Conservation (phyloP, 2,888 invertebrate species). For the Scaptomyza flava region DNA sequence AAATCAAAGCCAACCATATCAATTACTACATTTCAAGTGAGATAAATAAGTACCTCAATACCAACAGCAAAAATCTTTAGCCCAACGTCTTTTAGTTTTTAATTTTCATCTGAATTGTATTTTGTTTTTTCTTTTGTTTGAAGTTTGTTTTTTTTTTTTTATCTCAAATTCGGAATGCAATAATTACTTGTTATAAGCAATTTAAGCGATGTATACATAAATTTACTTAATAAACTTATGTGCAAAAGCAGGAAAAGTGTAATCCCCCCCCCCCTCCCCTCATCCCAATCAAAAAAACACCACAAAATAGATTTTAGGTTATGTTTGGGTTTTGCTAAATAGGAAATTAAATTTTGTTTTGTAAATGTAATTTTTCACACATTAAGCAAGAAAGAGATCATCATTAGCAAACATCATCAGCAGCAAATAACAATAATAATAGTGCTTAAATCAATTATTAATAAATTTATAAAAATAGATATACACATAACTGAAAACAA, state of each 20-base stretch:
- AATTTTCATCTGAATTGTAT: background rate
- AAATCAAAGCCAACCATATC: constrained; percentile 10
- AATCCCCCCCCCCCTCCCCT: constrained; percentile 19
- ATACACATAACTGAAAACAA: constrained; percentile 61
- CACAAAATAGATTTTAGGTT: constrained; percentile 39
- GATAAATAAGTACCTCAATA: background rate
- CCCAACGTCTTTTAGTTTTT: constrained; percentile 1
- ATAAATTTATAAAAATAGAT: constrained; percentile 63
- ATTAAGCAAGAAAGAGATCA: constrained; percentile 43
- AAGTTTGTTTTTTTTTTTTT: constrained; percentile 1
- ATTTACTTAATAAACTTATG: constrained; percentile 30
- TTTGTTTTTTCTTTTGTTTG: background rate
- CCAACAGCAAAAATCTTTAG: background rate
- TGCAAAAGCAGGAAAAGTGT: constrained; percentile 54
- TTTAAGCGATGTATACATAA: background rate
- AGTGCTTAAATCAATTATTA: constrained; percentile 67
- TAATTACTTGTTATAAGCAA: constrained; percentile 42
- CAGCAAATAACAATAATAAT: constrained; percentile 39
- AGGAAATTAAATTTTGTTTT: constrained; percentile 42
- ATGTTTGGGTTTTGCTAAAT: constrained; percentile 49
- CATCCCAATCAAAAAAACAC: background rate
- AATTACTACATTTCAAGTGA: constrained; percentile 15
- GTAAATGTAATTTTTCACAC: constrained; percentile 6
- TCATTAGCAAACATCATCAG: constrained; percentile 29
- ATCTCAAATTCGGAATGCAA: constrained; percentile 38